A percentile compares a stretch with the other conserved stretches of the same genome.
phyloP scores from a whole-genome alignment of 1,140 invertebrate genomes.

The Coptotermes formosanus region DNA sequence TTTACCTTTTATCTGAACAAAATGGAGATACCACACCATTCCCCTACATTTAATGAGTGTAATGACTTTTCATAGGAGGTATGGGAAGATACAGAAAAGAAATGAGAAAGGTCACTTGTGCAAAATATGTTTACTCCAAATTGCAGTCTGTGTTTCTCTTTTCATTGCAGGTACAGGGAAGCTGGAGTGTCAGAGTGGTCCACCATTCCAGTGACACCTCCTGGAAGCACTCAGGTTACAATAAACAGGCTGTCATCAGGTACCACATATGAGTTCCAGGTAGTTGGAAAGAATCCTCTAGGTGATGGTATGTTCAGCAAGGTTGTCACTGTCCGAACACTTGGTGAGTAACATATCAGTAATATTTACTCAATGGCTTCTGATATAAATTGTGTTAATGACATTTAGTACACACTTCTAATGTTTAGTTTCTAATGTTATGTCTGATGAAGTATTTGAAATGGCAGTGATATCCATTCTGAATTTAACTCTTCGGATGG shows the following conservation, averaged over 20 bases:
- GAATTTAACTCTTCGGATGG: no score
- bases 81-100: no score
- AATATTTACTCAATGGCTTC: not conserved
- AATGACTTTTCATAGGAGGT: no score
- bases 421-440: no score
- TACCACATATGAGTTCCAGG: conserved; percentile 94
- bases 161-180: conserved; percentile 66
- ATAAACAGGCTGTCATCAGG: conserved; percentile 87
- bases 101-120: no score
- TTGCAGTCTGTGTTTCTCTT: no score
- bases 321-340: conserved; percentile 82
- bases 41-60: no score
- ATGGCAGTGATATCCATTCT: no score
- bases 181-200: conserved; percentile 82
- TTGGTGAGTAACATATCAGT: conserved; percentile 64
- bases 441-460: no score
- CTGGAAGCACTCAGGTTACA: conserved; percentile 84
- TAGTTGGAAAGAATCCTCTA: conserved; percentile 89
- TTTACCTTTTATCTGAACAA: no score
- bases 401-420: not conserved
- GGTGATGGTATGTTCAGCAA: conserved; percentile 95
- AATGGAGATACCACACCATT: no score
- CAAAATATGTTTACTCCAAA: not conserved
- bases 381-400: not conserved
- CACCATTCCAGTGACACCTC: conserved; percentile 88